Percentiles rank a stretch among this genome's conserved stretches.
phyloP scores from a whole-genome alignment of 2,888 invertebrate species.

The Plusia festucae region DNA sequence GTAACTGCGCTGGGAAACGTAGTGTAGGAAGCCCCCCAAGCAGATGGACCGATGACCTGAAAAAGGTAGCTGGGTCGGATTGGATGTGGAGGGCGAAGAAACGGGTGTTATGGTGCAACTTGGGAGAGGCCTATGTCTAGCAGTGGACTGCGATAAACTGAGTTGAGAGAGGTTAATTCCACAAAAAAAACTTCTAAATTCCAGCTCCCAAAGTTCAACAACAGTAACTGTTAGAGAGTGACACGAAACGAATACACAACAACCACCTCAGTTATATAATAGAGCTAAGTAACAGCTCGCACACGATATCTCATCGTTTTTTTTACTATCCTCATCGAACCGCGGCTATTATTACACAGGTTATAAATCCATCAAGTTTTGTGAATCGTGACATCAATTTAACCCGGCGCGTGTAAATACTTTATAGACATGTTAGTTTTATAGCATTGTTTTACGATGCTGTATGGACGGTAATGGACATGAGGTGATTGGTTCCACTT shows the following conservation, averaged over 20 bases:
- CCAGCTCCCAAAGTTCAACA: neutral
- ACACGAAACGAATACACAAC: neutral
- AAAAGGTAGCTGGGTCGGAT: no score
- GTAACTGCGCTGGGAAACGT: no score
- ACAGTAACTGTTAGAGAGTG: neutral
- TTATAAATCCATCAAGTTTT: neutral
- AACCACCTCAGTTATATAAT: neutral
- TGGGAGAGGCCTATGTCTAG: no score
- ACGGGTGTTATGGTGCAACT: no score
- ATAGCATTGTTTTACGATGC: neutral
- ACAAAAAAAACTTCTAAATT: neutral
- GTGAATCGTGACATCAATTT: constrained; percentile 2
- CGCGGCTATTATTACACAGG: neutral
- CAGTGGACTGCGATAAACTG: no score
- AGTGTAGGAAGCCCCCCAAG: no score
- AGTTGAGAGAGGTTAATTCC: neutral
- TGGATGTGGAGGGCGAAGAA: no score
- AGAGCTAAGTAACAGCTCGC: neutral
- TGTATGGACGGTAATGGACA: neutral
- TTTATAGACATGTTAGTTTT: constrained; percentile 4
- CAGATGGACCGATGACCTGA: no score
- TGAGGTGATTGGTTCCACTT: constrained; percentile 4
- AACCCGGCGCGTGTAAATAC: neutral
- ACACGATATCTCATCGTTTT: constrained; percentile 1
- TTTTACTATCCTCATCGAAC: neutral